Evolutionary conservation across 2,888 invertebrate species (phyloP).

Genomic region (Phasia obesa): DNA sequence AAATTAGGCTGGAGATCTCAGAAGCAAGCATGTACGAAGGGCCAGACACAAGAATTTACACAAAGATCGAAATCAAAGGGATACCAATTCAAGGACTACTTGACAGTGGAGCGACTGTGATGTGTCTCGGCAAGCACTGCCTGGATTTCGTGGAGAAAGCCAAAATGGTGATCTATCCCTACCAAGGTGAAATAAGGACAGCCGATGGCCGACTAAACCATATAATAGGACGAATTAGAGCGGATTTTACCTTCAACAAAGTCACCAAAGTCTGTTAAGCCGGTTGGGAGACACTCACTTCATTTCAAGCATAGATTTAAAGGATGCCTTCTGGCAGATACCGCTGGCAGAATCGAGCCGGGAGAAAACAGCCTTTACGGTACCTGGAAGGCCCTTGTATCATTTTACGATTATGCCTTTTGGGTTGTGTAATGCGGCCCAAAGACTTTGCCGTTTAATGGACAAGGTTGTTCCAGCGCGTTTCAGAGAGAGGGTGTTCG

Average conservation of each 20-base stretch:
- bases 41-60: not conserved
- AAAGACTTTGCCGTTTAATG: constrained; percentile 9
- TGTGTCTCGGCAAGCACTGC: not conserved
- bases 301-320: constrained; percentile 20
- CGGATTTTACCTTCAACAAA: not conserved
- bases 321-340: constrained; percentile 33
- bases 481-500: not conserved
- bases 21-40: constrained; percentile 1
- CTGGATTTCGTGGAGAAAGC: not conserved
- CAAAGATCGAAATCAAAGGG: not conserved
- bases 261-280: not conserved
- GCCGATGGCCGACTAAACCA: not conserved
- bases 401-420: not conserved
- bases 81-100: not conserved
- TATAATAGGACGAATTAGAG: not conserved
- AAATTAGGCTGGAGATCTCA: not conserved
- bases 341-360: not conserved
- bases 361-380: not conserved
- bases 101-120: constrained; percentile 16
- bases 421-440: constrained; percentile 1
- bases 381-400: not conserved
- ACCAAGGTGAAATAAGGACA: not conserved
- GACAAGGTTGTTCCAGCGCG: not conserved
- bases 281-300: constrained; percentile 8
- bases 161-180: not conserved